These are phyloP conservation scores for Hydrozoanthus tunicans DNA, from an alignment of 64 coral and sea anemone genomes.

Conservation along the genomic window DNA sequence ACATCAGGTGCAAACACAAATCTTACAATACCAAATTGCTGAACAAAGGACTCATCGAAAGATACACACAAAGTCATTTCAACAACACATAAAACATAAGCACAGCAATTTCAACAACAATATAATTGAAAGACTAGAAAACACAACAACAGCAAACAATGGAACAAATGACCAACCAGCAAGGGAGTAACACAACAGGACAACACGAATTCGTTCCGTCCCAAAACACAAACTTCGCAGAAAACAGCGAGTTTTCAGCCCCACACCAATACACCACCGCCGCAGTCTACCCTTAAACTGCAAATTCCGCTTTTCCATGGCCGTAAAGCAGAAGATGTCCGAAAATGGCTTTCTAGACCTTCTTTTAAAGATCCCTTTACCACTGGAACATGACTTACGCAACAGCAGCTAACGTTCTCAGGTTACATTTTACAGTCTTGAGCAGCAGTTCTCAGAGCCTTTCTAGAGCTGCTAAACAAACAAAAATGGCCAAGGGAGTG, in stretches of 20 bases:
- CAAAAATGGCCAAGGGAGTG: background rate
- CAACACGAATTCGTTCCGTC: background rate
- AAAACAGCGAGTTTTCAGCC: background rate
- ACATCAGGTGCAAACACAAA: background rate
- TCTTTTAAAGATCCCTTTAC: constrained; percentile 1
- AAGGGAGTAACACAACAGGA: background rate
- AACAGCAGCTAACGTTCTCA: constrained; percentile 1
- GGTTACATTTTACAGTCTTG: constrained; percentile 22
- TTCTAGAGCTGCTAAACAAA: background rate
- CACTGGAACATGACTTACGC: background rate
- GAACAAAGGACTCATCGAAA: no score
- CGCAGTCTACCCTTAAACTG: background rate
- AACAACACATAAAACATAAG: no score
- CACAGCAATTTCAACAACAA: background rate
- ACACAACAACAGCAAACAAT: background rate
- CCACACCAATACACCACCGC: background rate
- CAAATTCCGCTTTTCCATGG: constrained; percentile 26
- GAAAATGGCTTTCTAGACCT: constrained; percentile 8
- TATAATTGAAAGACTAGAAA: background rate
- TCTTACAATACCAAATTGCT: background rate
- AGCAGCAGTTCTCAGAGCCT: background rate
- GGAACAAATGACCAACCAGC: background rate
- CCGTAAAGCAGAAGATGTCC: constrained; percentile 8
- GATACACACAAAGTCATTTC: no score
- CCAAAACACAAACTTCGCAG: background rate